Evolutionary conservation across 1,140 invertebrate genomes (phyloP).

Genomic region (Aphidius ervi): DNA sequence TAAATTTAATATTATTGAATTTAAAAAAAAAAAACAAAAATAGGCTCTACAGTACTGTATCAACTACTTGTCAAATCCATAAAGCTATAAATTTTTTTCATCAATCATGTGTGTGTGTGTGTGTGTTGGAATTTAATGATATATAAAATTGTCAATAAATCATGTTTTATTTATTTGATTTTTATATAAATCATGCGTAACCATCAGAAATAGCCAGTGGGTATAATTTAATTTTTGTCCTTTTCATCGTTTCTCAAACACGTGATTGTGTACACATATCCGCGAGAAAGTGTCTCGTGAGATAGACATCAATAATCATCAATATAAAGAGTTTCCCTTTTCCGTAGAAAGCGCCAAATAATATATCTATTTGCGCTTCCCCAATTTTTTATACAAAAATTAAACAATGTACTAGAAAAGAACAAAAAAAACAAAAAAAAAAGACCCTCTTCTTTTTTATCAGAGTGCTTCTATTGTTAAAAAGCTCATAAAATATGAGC

Average conservation of each 20-base stretch:
- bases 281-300: conserved; percentile 11
- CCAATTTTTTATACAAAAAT: no score
- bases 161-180: neutral
- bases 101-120: no score
- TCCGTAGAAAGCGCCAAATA: conserved; percentile 15
- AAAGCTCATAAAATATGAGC: no score
- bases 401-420: no score
- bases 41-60: no score
- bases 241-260: neutral
- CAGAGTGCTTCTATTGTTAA: no score
- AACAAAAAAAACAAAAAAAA: no score
- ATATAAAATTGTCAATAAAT: neutral
- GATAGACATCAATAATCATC: neutral
- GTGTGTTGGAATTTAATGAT: neutral
- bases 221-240: conserved; percentile 2
- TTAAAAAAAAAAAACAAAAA: neutral
- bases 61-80: no score
- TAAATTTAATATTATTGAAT: conserved; percentile 8
- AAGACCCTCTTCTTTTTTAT: no score
- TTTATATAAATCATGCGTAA: neutral
- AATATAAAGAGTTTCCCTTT: conserved; percentile 13
- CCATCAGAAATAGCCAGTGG: neutral
- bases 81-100: no score
- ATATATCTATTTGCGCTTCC: no score
- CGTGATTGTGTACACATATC: neutral